A percentile compares a stretch with the other conserved stretches of the same genome.
These are phyloP conservation scores for Ligdia adustata DNA, from an alignment of 2,888 invertebrate species.

Conservation along the genomic window DNA sequence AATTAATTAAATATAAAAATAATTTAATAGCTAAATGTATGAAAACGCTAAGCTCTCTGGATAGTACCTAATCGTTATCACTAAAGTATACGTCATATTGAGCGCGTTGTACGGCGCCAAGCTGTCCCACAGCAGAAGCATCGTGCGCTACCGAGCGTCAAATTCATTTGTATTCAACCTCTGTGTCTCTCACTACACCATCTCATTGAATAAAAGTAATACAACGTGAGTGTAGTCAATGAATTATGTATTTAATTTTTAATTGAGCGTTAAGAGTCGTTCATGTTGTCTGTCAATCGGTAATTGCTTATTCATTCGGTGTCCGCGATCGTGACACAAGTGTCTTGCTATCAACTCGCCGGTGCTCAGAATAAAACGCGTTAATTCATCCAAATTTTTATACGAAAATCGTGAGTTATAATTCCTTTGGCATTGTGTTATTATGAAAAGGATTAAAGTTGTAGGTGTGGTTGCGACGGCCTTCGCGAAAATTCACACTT, in stretches of 20 bases:
- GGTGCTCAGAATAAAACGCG: conserved; percentile 39
- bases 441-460: conserved; percentile 74
- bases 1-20: no score
- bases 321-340: conserved; percentile 44
- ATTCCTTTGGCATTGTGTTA: conserved; percentile 50
- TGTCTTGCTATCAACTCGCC: conserved; percentile 35
- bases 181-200: conserved; percentile 49
- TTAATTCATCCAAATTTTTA: conserved; percentile 29
- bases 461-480: conserved; percentile 62
- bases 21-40: no score
- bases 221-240: conserved; percentile 50
- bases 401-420: conserved; percentile 43
- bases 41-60: no score
- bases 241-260: conserved; percentile 66
- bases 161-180: conserved; percentile 65
- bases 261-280: conserved; percentile 57
- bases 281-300: conserved; percentile 46
- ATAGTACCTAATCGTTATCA: no score
- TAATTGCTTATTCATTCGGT: conserved; percentile 50
- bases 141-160: conserved; percentile 50
- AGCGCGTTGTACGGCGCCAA: conserved; percentile 54
- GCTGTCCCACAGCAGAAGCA: conserved; percentile 54
- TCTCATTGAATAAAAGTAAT: conserved; percentile 64
- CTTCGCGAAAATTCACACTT: conserved; percentile 77
- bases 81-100: conserved; percentile 18